Conservation (phyloP, 2,888 invertebrate species). For the Cantharis flavilabris region DNA sequence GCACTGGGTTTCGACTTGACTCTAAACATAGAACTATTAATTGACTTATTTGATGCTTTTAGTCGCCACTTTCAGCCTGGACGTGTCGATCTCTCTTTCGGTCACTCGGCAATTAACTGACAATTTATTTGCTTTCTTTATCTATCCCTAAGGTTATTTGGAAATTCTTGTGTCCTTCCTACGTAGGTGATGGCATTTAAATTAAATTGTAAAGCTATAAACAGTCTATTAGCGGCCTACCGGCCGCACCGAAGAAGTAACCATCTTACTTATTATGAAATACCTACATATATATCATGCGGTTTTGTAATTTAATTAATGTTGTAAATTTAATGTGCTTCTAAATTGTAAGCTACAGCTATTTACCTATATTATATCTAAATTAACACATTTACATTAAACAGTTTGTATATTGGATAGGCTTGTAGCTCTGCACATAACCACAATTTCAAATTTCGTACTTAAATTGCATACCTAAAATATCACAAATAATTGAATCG, state of each 20-base stretch:
- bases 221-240: too few species aligned
- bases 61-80: too few species aligned
- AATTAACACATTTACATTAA: constrained; percentile 3
- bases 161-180: too few species aligned
- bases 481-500: constrained; percentile 2
- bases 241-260: background rate
- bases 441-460: background rate
- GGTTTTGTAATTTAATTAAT: background rate
- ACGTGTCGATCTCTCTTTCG: too few species aligned
- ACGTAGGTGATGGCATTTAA: too few species aligned
- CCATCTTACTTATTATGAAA: background rate
- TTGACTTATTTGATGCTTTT: too few species aligned
- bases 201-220: too few species aligned
- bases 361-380: background rate
- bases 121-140: too few species aligned
- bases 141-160: too few species aligned
- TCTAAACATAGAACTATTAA: too few species aligned
- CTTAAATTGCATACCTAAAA: background rate
- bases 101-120: too few species aligned
- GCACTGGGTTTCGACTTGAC: too few species aligned
- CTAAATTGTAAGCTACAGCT: background rate
- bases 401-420: background rate
- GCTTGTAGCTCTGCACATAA: background rate
- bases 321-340: background rate
- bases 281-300: background rate